Base-by-base conservation (phyloP, 92 coral and sea anemone species). In the Chrysogorgia sp. region DNA sequence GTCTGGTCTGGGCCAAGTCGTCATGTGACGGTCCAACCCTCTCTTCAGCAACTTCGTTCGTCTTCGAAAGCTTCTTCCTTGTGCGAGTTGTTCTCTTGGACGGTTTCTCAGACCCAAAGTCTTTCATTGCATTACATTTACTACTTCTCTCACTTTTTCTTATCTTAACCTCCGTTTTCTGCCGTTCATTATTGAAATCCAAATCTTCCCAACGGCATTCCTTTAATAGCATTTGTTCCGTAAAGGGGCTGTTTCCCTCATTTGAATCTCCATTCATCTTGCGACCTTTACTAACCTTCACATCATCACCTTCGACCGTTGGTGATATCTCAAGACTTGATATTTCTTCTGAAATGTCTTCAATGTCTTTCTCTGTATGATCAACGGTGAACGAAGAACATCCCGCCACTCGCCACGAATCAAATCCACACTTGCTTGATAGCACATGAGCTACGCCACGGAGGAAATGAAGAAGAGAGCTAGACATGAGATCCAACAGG, bases 381-480 rank as follows among this genome's bases (percentile, higher is more conserved):
- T 17, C 22, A 49, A 28, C 48, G 10, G 48, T 34, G 15, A 49
- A 12, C 33, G 63, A 31, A 37, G 31, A 17, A 17, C 63, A 17
- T 12, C 78, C 63, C 29, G 64, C 63, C 47, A 71, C 78, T 3
- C 49, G 45, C 78, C 78, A 71, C 13, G 63, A 50, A 37, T 71
- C 49, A 52, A 71, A 71, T 1, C 78, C 78, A 52, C 31, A 19
- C 29, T 34, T 71, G 63, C 78, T 71, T 13, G 78, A 56, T 55
- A 71, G 32, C 17, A 71, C 63, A 23, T 71, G 78, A 30, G 63
- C 78, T 24, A 71, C 78, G 8, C 78, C 78, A 10, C 58, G 78
- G 6, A 71, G 28, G n/a, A 50, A 71, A 37, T 71, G 49, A 32
- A 71, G 63, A 32, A 71, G 49, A 29, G 78, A 50, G 58, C 30